phyloP scores from a whole-genome alignment of 2,113 vertebrate species.

The Rhea americana region DNA sequence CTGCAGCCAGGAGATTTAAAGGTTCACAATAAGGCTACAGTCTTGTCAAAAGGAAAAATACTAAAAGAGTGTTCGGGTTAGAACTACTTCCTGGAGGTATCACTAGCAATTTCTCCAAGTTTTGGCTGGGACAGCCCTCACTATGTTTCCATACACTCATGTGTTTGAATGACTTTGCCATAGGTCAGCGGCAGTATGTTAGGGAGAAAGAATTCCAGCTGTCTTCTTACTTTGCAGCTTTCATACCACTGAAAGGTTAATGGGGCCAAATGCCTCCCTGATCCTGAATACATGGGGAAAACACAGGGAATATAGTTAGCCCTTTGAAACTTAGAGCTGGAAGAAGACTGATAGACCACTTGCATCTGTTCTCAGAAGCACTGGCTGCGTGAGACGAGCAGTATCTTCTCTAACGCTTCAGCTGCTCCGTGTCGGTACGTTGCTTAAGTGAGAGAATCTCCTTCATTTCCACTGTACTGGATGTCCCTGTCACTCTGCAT shows the following conservation, averaged over 20 bases:
- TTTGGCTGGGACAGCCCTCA: neutral
- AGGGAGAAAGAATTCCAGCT: neutral
- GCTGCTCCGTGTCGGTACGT: neutral
- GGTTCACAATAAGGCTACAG: neutral
- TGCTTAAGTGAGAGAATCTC: constrained; percentile 14
- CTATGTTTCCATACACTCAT: neutral
- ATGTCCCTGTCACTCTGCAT: constrained; percentile 1
- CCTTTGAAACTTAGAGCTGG: neutral
- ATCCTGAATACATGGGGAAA: neutral
- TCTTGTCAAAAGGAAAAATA: neutral
- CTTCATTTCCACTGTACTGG: accelerated
- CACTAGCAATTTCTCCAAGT: neutral
- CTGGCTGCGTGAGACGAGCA: accelerated
- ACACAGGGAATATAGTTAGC: neutral
- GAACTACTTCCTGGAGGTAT: neutral
- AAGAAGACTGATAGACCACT: neutral
- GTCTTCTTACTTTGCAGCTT: constrained; percentile 9
- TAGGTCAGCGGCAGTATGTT: neutral
- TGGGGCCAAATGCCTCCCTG: neutral
- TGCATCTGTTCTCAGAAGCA: neutral
- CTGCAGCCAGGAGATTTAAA: accelerated
- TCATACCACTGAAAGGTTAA: constrained; percentile 39
- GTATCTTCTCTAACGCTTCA: neutral
- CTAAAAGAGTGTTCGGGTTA: neutral
- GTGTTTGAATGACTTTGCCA: neutral